Evolutionary conservation across 1,140 invertebrate genomes (phyloP).

Genomic region (Diplogasteroides magnus): DNA sequence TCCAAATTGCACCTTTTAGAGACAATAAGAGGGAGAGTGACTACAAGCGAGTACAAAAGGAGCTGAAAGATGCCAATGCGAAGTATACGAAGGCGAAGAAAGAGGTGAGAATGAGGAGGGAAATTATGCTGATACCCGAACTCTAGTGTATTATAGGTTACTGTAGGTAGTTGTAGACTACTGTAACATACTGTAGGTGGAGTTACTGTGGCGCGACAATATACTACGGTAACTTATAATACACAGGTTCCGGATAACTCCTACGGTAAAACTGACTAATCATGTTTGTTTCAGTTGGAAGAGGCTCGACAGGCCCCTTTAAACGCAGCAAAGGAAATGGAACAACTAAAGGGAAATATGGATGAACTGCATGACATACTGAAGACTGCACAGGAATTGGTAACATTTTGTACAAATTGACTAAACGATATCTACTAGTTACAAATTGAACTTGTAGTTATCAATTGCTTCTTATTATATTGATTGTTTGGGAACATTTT

Average conservation of each 20-base stretch:
- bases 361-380: slow-evolving; percentile 5
- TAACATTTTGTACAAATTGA: background rate
- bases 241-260: background rate
- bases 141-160: no score
- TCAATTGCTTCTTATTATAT: background rate
- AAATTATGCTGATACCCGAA: background rate
- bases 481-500: background rate
- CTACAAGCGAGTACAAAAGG: background rate
- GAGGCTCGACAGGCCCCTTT: slow-evolving; percentile 52
- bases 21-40: background rate
- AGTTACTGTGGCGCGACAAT: background rate
- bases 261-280: background rate
- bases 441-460: no score
- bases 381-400: slow-evolving; percentile 1
- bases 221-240: background rate
- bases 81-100: background rate
- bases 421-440: background rate
- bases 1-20: no score
- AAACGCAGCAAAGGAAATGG: background rate
- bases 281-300: slow-evolving; percentile 57
- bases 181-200: background rate
- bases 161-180: background rate
- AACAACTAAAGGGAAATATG: slow-evolving; percentile 2
- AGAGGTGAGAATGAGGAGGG: background rate
- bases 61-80: background rate